phyloP scores from a whole-genome alignment of 92 coral and sea anemone species.

The Diadumene lineata region DNA sequence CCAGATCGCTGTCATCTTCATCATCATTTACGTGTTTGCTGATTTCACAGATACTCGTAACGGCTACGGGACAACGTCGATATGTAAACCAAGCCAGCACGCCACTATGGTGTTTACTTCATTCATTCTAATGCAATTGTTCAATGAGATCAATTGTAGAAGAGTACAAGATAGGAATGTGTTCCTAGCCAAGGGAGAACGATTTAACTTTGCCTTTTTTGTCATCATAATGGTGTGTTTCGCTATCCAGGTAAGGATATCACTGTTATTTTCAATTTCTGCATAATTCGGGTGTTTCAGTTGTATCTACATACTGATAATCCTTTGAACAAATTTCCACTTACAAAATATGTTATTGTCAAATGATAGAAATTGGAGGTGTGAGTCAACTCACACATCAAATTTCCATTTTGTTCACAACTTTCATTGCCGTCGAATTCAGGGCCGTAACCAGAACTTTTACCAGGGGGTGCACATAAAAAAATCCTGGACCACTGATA shows the following conservation, averaged over 20 bases:
- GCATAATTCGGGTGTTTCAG: too few relatives aligned
- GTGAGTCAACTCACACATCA: too few relatives aligned
- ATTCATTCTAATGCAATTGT: conserved; percentile 72
- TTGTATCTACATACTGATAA: too few relatives aligned
- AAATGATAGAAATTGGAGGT: too few relatives aligned
- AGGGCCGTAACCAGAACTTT: too few relatives aligned
- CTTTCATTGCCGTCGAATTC: too few relatives aligned
- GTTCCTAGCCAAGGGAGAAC: conserved; percentile 46
- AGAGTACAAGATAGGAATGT: conserved; percentile 75
- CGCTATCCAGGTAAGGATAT: conserved; percentile 60
- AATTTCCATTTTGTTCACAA: too few relatives aligned
- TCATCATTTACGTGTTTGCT: conserved; percentile 66
- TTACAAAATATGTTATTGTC: too few relatives aligned
- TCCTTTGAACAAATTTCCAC: too few relatives aligned
- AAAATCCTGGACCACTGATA: too few relatives aligned
- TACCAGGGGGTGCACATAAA: too few relatives aligned
- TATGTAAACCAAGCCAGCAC: conserved; percentile 87
- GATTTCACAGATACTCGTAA: conserved; percentile 72
- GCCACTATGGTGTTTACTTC: conserved; percentile 88
- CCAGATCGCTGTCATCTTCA: conserved; percentile 66
- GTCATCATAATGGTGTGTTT: conserved; percentile 46
- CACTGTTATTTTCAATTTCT: too few relatives aligned
- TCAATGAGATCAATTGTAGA: conserved; percentile 81
- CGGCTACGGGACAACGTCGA: conserved; percentile 65
- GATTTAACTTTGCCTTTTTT: conserved; percentile 53